A percentile compares a stretch with the other conserved stretches of the same genome.
These are phyloP conservation scores for Heliconius melpomene DNA, from an alignment of 1,140 invertebrate species.

Conservation along the genomic window DNA sequence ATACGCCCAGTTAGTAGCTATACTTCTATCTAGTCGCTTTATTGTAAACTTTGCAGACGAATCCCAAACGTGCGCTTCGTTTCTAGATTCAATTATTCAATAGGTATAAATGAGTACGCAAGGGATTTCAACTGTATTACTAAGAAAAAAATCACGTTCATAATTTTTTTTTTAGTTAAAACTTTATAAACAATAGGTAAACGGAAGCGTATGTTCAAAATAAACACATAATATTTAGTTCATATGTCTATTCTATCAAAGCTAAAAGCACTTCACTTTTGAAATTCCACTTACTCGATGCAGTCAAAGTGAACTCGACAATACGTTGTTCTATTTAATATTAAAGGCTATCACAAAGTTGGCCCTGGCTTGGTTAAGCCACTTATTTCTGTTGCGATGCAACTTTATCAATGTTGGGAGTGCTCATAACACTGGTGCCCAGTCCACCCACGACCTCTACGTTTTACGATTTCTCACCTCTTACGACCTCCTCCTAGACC, in stretches of 20 bases:
- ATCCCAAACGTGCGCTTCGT: conserved; percentile 44
- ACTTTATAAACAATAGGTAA: not conserved
- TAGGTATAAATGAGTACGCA: conserved; percentile 41
- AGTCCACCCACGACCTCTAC: conserved; percentile 38
- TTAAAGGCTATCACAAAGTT: conserved; percentile 58
- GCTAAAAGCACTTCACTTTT: conserved; percentile 38
- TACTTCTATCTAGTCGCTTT: conserved; percentile 50
- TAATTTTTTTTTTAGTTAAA: not conserved
- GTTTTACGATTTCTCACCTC: conserved; percentile 62
- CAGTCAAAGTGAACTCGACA: conserved; percentile 32
- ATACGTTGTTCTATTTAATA: conserved; percentile 47
- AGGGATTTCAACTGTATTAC: conserved; percentile 31
- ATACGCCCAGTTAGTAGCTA: not conserved
- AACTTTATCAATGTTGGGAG: conserved; percentile 66
- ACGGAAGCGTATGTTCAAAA: not conserved
- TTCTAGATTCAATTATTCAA: conserved; percentile 32
- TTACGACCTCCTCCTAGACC: conserved; percentile 47
- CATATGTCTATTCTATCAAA: conserved; percentile 26
- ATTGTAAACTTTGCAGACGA: conserved; percentile 60
- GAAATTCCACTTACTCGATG: conserved; percentile 39
- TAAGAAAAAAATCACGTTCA: not conserved
- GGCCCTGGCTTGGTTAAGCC: conserved; percentile 53
- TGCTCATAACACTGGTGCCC: conserved; percentile 47
- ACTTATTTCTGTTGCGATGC: conserved; percentile 57
- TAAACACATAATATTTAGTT: conserved; percentile 31